These are phyloP conservation scores for Andrena bucephala DNA, from an alignment of 2,888 invertebrate genomes.

Conservation along the genomic window DNA sequence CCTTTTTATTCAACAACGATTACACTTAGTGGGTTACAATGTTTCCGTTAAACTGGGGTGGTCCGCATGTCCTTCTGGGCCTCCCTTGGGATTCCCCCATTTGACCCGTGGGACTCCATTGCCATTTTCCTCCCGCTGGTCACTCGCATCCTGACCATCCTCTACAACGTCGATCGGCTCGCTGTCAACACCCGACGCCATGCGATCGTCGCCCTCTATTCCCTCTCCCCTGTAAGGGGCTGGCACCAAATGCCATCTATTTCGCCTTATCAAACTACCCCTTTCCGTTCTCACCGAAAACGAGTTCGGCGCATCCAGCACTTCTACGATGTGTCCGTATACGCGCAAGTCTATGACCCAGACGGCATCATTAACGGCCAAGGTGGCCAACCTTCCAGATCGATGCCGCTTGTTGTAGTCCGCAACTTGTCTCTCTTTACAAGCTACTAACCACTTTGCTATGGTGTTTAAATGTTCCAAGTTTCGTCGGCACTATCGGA, in stretches of 20 bases:
- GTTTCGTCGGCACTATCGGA: neutral
- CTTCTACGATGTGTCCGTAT: neutral
- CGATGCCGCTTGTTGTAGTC: slow-evolving; percentile 10
- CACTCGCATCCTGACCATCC: too few relatives aligned
- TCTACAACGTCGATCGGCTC: too few relatives aligned
- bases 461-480: neutral
- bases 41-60: too few relatives aligned
- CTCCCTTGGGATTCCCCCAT: too few relatives aligned
- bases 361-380: neutral
- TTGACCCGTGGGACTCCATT: too few relatives aligned
- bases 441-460: neutral
- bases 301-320: neutral
- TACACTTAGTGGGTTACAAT: too few relatives aligned
- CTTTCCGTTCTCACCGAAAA: neutral
- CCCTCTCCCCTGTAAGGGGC: neutral
- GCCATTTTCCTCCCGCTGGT: too few relatives aligned
- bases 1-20: neutral
- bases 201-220: too few relatives aligned
- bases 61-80: too few relatives aligned
- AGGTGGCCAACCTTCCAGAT: neutral
- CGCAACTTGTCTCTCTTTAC: neutral
- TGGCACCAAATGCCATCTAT: neutral
- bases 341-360: neutral
- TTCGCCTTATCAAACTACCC: neutral
- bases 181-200: too few relatives aligned